Evolutionary conservation across 2,113 vertebrate species (phyloP).

Genomic region (Rhegmatorhina hoffmannsi): DNA sequence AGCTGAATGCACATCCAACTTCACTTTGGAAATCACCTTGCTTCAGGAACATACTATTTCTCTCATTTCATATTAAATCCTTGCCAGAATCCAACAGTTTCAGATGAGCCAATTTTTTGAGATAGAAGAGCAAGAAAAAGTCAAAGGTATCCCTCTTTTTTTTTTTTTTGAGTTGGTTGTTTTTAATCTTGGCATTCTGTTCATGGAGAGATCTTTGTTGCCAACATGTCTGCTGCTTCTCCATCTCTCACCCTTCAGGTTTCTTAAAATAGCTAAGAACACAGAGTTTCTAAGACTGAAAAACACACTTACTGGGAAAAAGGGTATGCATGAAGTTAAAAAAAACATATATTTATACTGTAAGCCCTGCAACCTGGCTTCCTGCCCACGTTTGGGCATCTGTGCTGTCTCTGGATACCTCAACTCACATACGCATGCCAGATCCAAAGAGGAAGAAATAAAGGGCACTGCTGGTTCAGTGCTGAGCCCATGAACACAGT

Average conservation of each 20-base stretch:
- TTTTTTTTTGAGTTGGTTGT: background rate
- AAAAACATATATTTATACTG: conserved; percentile 65
- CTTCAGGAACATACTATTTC: conserved; percentile 47
- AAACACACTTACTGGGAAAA: conserved; percentile 55
- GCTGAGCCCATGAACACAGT: background rate
- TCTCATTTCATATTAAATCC: conserved; percentile 50
- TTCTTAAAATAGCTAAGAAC: conserved; percentile 72
- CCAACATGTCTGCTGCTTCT: conserved; percentile 63
- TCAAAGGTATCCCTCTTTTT: conserved; percentile 33
- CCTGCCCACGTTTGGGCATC: conserved; percentile 62
- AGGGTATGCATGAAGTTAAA: conserved; percentile 49
- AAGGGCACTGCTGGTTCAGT: conserved; percentile 50
- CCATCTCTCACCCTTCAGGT: conserved; percentile 52
- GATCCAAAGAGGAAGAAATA: conserved; percentile 44
- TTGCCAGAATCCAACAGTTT: conserved; percentile 59
- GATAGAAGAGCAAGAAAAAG: conserved; percentile 49
- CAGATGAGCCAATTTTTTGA: conserved; percentile 51
- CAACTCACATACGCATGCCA: conserved; percentile 36
- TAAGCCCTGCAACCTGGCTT: conserved; percentile 58
- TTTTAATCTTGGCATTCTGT: conserved; percentile 58
- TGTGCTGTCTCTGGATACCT: conserved; percentile 68
- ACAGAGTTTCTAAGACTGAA: conserved; percentile 54
- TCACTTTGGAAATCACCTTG: conserved; percentile 59
- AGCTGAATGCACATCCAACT: conserved; percentile 42
- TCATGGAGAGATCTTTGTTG: conserved; percentile 43